Evolutionary conservation across 1,140 invertebrate species (phyloP).

Genomic region (Drosophila rhopaloa): DNA sequence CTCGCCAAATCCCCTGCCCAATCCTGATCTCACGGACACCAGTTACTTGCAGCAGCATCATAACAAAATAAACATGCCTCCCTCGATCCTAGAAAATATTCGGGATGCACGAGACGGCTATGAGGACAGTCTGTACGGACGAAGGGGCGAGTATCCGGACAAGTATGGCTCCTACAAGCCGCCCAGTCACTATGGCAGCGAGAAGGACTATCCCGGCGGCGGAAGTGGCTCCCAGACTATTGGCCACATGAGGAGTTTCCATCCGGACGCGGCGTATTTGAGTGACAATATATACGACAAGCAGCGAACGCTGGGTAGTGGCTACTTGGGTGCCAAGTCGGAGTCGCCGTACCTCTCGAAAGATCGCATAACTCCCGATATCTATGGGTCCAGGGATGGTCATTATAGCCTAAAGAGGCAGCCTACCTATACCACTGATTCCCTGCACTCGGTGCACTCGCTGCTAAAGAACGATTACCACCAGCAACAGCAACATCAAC

Average conservation of each 20-base stretch:
- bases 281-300: conserved; percentile 84
- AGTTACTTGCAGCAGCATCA: conserved; percentile 86
- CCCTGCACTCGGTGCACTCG: conserved; percentile 85
- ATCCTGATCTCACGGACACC: conserved; percentile 89
- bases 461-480: conserved; percentile 86
- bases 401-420: conserved; percentile 80
- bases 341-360: conserved; percentile 83
- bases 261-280: conserved; percentile 74
- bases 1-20: conserved; percentile 90
- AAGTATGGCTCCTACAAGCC: conserved; percentile 84
- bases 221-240: conserved; percentile 76
- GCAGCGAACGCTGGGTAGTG: conserved; percentile 68
- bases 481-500: conserved; percentile 88
- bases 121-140: conserved; percentile 76
- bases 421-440: conserved; percentile 73
- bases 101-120: conserved; percentile 86
- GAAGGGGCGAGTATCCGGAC: conserved; percentile 71
- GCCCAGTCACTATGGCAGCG: conserved; percentile 81
- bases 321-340: conserved; percentile 69
- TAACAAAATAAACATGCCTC: conserved; percentile 85
- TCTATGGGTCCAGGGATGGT: conserved; percentile 79
- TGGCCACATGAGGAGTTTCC: conserved; percentile 79
- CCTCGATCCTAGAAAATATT: conserved; percentile 87
- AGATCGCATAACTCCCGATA: conserved; percentile 80
- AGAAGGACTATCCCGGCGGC: conserved; percentile 74